Evolutionary conservation across 2,113 vertebrate species (phyloP), one percentile per base, ranked within the genome.

Genomic region (Macquaria australasica): DNA sequence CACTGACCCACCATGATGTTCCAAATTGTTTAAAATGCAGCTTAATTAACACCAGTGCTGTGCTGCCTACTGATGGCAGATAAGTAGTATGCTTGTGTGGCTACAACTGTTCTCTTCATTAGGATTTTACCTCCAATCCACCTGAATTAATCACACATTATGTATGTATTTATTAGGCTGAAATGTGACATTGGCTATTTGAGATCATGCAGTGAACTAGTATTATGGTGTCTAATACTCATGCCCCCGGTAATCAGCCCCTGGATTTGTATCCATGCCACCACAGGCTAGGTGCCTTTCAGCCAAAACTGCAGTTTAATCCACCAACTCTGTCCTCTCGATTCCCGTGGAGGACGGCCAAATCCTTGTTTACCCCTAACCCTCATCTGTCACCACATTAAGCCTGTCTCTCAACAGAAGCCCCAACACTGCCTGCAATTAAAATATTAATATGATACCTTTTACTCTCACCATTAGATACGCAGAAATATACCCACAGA

Each of bases 361-460:
- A 92, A 87, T 90, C 87, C 89, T 84, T 90, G 83, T 93, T 94
- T 93, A 91, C 91, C 89, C 85, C 77, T 69, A 88, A 86, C 91
- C 78, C 83, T 93, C 89, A 91, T 93, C 91, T 93, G 90, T 89
- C 88, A 85, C 79, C 81, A 73, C 87, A 84, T 88, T 93, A 93
- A 91, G 83, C 89, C 87, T 9, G 88, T 88, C 91, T 93, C 82
- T 87, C 81, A 89, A 84, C 88, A 91, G 81, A 83, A 79, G 87
- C 76, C 73, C 72, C 51, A 68, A 84, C 94, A 87, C 73, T 23
- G 85, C 75, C 74, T 86, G 90, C 90, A 91, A 90, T 94, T 91
- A 87, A 93, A 89, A 94, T 94, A 94, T 89, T 90, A 93, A 94
- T 90, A 91, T 81, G 80, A 93, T 93, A 94, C 91, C 88, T 92